Conservation (phyloP, 1,140 invertebrate genomes). For the Halictus rubicundus region DNA sequence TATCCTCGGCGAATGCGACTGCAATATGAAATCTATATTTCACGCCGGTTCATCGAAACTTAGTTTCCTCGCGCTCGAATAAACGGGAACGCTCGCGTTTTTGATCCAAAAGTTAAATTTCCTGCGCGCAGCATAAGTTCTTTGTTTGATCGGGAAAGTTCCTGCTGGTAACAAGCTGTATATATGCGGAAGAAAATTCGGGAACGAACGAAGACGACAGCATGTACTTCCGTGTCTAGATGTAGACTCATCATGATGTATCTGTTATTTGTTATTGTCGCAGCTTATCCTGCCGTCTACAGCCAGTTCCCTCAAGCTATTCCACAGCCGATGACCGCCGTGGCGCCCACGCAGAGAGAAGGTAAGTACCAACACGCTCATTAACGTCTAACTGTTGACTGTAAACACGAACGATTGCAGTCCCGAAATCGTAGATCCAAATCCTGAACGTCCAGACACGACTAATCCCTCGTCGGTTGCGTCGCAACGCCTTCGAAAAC, state of each 20-base stretch:
- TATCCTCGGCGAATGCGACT: neutral
- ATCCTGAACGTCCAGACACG: conserved; percentile 58
- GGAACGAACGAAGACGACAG: conserved; percentile 37
- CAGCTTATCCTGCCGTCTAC: conserved; percentile 97
- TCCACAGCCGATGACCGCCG: conserved; percentile 93
- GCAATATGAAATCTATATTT: neutral
- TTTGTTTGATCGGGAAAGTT: neutral
- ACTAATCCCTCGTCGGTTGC: conserved; percentile 54
- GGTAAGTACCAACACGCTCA: conserved; percentile 86
- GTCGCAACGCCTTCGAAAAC: conserved; percentile 14
- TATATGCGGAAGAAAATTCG: neutral
- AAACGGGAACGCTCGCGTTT: neutral
- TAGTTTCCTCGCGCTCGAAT: neutral
- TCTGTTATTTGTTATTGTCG: conserved; percentile 83
- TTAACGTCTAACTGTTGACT: conserved; percentile 68
- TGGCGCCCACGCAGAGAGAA: conserved; percentile 95
- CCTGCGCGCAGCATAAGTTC: too few relatives aligned
- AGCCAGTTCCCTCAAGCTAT: conserved; percentile 97
- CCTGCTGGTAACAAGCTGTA: neutral
- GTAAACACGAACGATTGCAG: conserved; percentile 63
- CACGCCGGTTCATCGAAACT: neutral
- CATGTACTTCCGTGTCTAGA: conserved; percentile 70
- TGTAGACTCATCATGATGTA: conserved; percentile 72
- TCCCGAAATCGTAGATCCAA: conserved; percentile 56
- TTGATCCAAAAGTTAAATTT: neutral